Evolutionary conservation across 2,797 vertebrate species (phyloP).

Genomic region (Lithobates pipiens): DNA sequence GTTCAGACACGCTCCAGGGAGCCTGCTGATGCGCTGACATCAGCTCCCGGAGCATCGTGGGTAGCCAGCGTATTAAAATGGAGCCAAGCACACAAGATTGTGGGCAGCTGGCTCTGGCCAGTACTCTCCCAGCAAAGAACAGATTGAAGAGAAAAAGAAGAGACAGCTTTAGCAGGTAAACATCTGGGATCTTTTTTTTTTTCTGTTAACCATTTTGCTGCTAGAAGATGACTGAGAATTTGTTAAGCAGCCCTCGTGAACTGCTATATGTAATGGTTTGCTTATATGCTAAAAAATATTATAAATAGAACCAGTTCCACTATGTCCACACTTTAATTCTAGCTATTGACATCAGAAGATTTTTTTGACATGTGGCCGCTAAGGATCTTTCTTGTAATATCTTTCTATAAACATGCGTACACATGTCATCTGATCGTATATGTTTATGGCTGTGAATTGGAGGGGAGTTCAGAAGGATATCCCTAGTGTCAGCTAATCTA

Average conservation of each 20-base stretch:
- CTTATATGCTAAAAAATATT: neutral
- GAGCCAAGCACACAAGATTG: slow-evolving; percentile 48
- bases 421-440: neutral
- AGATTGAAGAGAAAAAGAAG: slow-evolving; percentile 48
- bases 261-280: neutral
- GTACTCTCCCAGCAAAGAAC: slow-evolving; percentile 34
- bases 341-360: neutral
- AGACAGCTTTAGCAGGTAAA: slow-evolving; percentile 57
- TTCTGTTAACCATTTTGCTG: slow-evolving; percentile 41
- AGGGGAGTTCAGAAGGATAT: neutral
- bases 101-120: slow-evolving; percentile 57
- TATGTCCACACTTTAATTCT: neutral
- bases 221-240: slow-evolving; percentile 8
- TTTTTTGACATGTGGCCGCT: too few species aligned
- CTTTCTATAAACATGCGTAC: too few species aligned
- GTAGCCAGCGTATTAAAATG: slow-evolving; percentile 55
- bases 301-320: neutral
- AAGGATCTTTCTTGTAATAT: neutral
- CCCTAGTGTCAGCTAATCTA: neutral
- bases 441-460: neutral
- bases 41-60: slow-evolving; percentile 57
- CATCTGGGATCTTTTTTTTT: slow-evolving; percentile 41
- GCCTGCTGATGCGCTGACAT: slow-evolving; percentile 61
- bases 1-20: slow-evolving; percentile 60
- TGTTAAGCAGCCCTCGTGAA: neutral